Base-by-base conservation (phyloP, 2,888 invertebrate species). In the Synergus laeviventris region DNA sequence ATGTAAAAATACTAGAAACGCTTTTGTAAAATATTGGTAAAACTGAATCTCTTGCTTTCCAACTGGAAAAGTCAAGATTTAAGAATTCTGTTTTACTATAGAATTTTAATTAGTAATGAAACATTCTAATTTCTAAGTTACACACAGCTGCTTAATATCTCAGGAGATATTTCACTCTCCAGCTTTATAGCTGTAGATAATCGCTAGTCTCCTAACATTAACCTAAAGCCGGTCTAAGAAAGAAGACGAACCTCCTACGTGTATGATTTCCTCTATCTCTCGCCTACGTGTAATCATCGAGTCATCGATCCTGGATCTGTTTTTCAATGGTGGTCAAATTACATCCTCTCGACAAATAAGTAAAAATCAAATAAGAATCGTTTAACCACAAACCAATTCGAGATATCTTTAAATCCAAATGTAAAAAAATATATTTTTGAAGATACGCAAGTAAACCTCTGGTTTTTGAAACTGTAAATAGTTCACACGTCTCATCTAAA, bases 281-380 rank as follows among this genome's bases (percentile, higher is more conserved):
- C 70, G 70, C 70, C 70, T 49, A 36, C 70, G 18, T 70, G 49
- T 31, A 70, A 70, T 70, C 49, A 70, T 70, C 70, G 24, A 70
- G 70, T 70, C 49, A 70, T 70, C 70, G 70, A 70, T 70, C 70
- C 70, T 70, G 70, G n/a, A 70, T 49, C n/a, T 70, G 49, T 70
- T 70, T 49, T 70, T 70, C 49, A 49, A n/a, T 36, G 31, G 45
- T 70, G 70, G 45, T 70, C 70, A 70, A 70, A 70, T 24, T 70
- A 42, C 64, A 18, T 38, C 39, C 49, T 70, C 70, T 31, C 45
- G 49, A 45, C 49, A 70, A 49, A 70, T 16, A 66, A 66, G 42
- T 16, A 16, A 66, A 8, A 18, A 18, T 45, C 42, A 24, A 21
- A 1, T 24, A 56, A 56, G 1, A n/a, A 54, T 18, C 11, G 18